Evolutionary conservation across 2,113 vertebrate species (phyloP).

Genomic region (Solenodon paradoxus): DNA sequence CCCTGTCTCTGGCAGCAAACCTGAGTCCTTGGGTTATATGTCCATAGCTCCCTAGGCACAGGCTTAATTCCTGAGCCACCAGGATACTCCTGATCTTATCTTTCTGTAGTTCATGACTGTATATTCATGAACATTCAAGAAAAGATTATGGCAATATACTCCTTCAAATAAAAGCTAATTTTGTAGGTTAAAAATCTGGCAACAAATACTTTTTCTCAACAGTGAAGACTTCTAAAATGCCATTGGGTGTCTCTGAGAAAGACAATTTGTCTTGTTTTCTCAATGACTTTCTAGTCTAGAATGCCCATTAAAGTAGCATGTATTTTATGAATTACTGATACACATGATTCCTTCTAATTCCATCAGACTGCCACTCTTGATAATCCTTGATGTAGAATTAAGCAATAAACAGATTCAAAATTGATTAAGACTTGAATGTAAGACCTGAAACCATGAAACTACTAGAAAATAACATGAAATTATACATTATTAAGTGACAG

Average conservation of each 20-base stretch:
- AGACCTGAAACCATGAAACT: no score
- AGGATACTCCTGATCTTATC: no score
- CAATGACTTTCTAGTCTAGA: not conserved
- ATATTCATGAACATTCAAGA: not conserved
- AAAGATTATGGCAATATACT: not conserved
- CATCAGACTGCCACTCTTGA: not conserved
- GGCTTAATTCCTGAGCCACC: no score
- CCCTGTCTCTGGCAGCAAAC: no score
- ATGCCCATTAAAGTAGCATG: not conserved
- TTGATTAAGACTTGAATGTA: no score
- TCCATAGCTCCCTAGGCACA: no score
- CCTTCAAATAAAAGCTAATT: not conserved
- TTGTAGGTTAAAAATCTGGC: not conserved
- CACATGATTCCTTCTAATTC: not conserved
- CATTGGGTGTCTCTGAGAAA: not conserved
- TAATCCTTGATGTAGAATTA: not conserved
- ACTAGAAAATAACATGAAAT: no score
- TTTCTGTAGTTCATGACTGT: not conserved
- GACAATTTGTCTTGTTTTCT: not conserved
- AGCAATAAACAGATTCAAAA: no score
- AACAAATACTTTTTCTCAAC: not conserved
- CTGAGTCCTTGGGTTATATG: no score
- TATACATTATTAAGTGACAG: not conserved
- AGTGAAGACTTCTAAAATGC: not conserved
- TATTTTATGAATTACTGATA: not conserved